Evolutionary conservation across 1,140 invertebrate genomes (phyloP), one percentile per base, ranked within the genome.

Genomic region (Battus philenor): DNA sequence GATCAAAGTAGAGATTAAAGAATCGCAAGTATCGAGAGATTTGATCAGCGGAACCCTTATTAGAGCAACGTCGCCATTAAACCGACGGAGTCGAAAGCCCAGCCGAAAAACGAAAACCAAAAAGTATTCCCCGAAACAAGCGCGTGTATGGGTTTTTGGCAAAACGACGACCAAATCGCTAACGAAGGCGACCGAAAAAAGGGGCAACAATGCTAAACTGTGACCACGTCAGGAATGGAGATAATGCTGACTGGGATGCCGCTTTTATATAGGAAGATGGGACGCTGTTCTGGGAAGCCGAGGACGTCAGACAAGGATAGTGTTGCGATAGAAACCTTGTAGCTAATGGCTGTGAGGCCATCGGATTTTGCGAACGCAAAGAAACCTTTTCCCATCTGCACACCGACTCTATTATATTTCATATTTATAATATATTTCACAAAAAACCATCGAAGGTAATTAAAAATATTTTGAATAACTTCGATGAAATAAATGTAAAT

Each of bases 161-260:
- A 54, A 70, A 70, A 64, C 49, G 46, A 38, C 54, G 36, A 47
- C 47, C 32, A 57, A 58, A 51, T 33, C 46, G 49, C 63, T 58
- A 65, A 64, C 66, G 56, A 67, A 59, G 60, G 44, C 49, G 45
- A 38, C 47, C 54, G 54, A 72, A 72, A 71, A 72, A 69, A 29
- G 38, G 45, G 60, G 55, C 59, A 70, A 74, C 75, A 79, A 74
- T 74, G 70, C 62, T 74, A 72, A 74, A 71, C 64, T 69, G 68
- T 65, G 70, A 67, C 62, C 62, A 54, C 52, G 59, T 44, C 50
- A 47, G 49, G 64, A 66, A 71, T 66, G 58, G 63, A 63, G 67
- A 70, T 71, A 62, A 72, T 57, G 51, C 54, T 22, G 50, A 27
- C 36, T 33, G 50, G 43, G 52, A 54, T 62, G 33, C 56, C 39